Conservation (phyloP, 2,888 invertebrate species). For the Clunio marinus region DNA sequence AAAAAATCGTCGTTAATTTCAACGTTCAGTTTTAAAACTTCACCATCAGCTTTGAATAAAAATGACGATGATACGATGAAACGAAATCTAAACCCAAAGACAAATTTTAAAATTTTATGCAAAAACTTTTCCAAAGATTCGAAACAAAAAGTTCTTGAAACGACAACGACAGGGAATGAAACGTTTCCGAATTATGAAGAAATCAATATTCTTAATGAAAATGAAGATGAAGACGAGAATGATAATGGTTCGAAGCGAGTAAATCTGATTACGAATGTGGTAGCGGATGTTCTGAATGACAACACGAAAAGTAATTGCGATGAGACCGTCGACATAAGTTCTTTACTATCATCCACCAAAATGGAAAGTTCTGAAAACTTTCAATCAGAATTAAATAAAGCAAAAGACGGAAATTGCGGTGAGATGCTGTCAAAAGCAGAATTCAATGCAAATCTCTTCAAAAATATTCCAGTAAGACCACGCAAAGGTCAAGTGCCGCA, state of each 20-base stretch:
- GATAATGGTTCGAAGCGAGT: background rate
- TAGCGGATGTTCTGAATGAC: background rate
- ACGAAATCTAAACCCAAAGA: background rate
- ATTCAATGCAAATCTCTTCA: constrained; percentile 44
- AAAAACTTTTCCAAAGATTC: constrained; percentile 5
- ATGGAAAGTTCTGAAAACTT: background rate
- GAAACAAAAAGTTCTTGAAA: background rate
- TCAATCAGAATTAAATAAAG: background rate
- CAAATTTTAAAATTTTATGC: constrained; percentile 1
- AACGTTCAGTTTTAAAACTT: constrained; percentile 21
- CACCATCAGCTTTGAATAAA: background rate
- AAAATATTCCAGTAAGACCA: constrained; percentile 50
- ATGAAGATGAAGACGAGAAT: background rate
- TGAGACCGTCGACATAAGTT: no score
- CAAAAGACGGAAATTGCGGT: constrained; percentile 26
- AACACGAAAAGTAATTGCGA: background rate
- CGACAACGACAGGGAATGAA: background rate
- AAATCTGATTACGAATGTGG: background rate
- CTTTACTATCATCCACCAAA: constrained; percentile 8
- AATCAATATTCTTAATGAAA: constrained; percentile 27
- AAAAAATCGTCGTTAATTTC: constrained; percentile 11
- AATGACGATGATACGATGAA: background rate
- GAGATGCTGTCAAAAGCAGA: constrained; percentile 42
- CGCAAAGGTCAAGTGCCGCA: constrained; percentile 49
- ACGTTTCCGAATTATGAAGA: constrained; percentile 23